Conservation (phyloP, 2,888 invertebrate genomes). For the Caenorhabditis uteleia region DNA sequence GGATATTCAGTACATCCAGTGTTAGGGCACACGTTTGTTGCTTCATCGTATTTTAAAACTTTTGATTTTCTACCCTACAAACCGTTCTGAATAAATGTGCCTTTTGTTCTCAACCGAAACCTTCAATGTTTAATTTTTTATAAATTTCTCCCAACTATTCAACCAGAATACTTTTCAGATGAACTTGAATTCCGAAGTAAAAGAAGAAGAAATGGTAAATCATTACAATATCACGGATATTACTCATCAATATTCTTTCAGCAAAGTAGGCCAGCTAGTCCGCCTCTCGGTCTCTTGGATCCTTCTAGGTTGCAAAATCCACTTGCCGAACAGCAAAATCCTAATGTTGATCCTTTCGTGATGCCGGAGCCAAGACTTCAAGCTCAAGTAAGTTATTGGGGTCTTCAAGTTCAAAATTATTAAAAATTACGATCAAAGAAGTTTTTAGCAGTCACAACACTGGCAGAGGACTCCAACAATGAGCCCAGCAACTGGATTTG, state of each 20-base stretch:
- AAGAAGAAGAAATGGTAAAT: slow-evolving; percentile 6
- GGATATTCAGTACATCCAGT: no score
- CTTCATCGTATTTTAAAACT: background rate
- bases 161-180: background rate
- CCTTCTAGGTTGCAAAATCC: slow-evolving; percentile 36
- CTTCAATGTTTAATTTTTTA: background rate
- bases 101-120: background rate
- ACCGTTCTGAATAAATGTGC: no score
- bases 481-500: slow-evolving; percentile 25
- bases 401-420: background rate
- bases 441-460: no score
- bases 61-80: slow-evolving; percentile 1
- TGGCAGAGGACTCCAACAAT: slow-evolving; percentile 35
- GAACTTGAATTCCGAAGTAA: no score
- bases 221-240: background rate
- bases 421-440: background rate
- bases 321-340: slow-evolving; percentile 16
- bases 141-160: background rate
- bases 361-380: slow-evolving; percentile 35
- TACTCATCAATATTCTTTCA: slow-evolving; percentile 2
- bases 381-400: slow-evolving; percentile 7
- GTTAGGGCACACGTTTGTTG: no score
- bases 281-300: slow-evolving; percentile 29
- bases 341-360: slow-evolving; percentile 14
- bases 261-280: slow-evolving; percentile 20